Evolutionary conservation across 2,797 vertebrate species (phyloP), one percentile per base, ranked within the genome.

Genomic region (Margarornis squamiger): DNA sequence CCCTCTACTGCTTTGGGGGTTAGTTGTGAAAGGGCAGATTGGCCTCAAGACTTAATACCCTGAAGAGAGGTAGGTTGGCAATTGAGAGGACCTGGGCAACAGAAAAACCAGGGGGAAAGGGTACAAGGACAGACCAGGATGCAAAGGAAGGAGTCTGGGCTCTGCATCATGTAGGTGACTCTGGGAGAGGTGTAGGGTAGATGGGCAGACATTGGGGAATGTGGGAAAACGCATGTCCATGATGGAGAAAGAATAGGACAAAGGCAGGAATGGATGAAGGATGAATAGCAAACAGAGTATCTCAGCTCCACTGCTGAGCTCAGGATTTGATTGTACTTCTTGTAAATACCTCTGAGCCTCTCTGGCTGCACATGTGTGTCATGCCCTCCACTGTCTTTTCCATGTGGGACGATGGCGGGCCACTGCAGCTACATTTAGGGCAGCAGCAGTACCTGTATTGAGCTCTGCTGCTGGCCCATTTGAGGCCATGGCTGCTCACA

Each of bases 401-500:
- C 62, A 57, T 0, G 0, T 14, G 32, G n/a, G 38, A 20, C 0
- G 3, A 4, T 14, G 54, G 13, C 20, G 16, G 24, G 23, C 3
- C 22, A 23, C 45, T 29, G 30, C 12, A 43, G 70, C 58, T 62
- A 5, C 1, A 0, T 20, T 41, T 61, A 27, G 29, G 45, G 49
- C 26, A 75, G 45, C 1, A 4, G 23, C 12, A 11, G 8, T 14
- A 32, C 26, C 39, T 32, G 26, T 22, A 41, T 34, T 83, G 12
- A 55, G 7, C 6, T 68, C 66, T 67, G 34, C 66, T 92, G 57
- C 57, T 63, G 65, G 14, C 41, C 21, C 3, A 0, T 14, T 38
- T 72, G 57, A 61, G 52, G 21, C 29, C 10, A 8, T 1, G 7
- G 14, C 46, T 72, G 14, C 32, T 94, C 22, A 30, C 15, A 41